Evolutionary conservation across 2,113 vertebrate genomes (phyloP).

Genomic region (Otis tarda): DNA sequence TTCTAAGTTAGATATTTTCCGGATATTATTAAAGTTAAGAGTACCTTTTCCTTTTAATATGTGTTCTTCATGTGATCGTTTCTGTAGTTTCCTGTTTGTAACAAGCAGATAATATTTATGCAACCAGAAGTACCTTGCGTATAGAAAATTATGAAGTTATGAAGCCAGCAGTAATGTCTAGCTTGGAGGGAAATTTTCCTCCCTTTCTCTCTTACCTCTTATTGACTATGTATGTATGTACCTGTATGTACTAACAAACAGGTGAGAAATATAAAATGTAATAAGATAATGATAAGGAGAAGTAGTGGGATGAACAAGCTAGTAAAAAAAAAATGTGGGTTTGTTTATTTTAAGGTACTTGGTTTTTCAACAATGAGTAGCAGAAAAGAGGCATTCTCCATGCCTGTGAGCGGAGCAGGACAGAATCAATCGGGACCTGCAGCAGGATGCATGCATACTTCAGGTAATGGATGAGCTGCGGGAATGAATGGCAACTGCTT

Average conservation of each 20-base stretch:
- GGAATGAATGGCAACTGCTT: background rate
- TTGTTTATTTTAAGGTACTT: background rate
- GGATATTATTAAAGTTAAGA: background rate
- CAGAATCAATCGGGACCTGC: accelerated
- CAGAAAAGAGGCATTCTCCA: background rate
- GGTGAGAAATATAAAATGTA: background rate
- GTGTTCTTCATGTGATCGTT: background rate
- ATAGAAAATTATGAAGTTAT: background rate
- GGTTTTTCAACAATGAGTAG: background rate
- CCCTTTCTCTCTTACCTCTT: background rate
- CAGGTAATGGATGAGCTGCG: background rate
- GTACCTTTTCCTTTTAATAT: background rate
- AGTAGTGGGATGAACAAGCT: background rate
- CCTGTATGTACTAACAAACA: background rate
- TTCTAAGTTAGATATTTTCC: background rate
- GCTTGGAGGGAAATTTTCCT: background rate
- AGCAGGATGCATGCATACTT: accelerated
- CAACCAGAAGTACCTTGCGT: background rate
- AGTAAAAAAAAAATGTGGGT: background rate
- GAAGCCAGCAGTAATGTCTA: background rate
- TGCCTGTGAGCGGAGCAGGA: background rate
- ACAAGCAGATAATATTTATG: background rate
- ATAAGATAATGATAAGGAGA: background rate
- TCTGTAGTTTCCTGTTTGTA: background rate
- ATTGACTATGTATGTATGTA: no score